Evolutionary conservation across 2,888 invertebrate genomes (phyloP), one percentile per base, ranked within the genome.

Genomic region (Hemithea aestivaria): DNA sequence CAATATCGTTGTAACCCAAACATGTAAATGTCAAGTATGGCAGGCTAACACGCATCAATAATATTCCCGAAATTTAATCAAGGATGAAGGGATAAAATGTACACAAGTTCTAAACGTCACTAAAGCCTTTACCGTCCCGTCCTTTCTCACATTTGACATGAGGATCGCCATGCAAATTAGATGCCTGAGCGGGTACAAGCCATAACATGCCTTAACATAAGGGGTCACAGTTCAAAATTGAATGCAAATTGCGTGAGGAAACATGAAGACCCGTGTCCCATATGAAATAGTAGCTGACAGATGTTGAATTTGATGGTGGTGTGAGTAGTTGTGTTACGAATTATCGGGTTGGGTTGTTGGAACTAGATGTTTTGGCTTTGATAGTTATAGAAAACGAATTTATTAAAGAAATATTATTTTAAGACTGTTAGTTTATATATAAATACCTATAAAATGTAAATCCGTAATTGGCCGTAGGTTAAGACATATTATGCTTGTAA

Each of bases 141-240:
- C 62, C 62, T 55, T 45, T 55, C 63, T 63, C 62, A 62, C 56
- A 48, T 52, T 51, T 64, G 65, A 62, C 66, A 53, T 48, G 52
- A 50, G 50, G 55, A 59, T 62, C 55, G 58, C 58, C 60, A 64
- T 66, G 64, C 57, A 65, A 65, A 66, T 65, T 61, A 62, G 51
- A 52, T 41, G 50, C 43, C 42, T 23, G 23, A 9, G 3, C 23
- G 5, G 31, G 39, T 7, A 22, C 32, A 20, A 5, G 20, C 1
- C 4, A 46, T 50, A 51, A 24, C 9, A 45, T 2, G 50, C 39
- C 26, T 42, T 45, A 21, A 27, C 1, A 6, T 28, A 3, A 6
- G n/a, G 7, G 0, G 0, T 1, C 46, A 53, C 36, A 45, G 51
- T 20, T 22, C n/a, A 45, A 12, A 32, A 40, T 55, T n/a, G 22